Evolutionary conservation across 2,113 vertebrate species (phyloP).

Genomic region (Tragulus kanchil): DNA sequence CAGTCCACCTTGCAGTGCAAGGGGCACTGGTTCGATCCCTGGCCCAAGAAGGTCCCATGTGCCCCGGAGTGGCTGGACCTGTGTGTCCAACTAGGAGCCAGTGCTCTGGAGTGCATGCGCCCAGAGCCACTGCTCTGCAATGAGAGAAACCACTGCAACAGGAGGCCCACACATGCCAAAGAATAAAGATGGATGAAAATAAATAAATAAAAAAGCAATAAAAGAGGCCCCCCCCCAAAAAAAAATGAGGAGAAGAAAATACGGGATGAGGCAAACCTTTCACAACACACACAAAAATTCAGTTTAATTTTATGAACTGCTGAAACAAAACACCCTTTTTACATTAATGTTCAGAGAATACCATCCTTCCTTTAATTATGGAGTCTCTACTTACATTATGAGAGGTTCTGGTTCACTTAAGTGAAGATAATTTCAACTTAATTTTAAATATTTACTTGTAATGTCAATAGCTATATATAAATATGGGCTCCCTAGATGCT

Average conservation of each 20-base stretch:
- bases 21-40: too few species aligned
- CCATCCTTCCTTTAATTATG: background rate
- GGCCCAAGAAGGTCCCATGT: too few species aligned
- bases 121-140: too few species aligned
- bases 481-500: background rate
- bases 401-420: background rate
- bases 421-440: constrained; percentile 27
- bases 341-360: background rate
- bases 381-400: background rate
- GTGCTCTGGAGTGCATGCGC: too few species aligned
- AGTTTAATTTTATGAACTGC: constrained; percentile 25
- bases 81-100: too few species aligned
- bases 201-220: too few species aligned
- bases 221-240: too few species aligned
- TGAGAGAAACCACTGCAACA: too few species aligned
- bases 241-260: constrained; percentile 1
- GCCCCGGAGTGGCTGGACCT: too few species aligned
- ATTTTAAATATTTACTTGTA: constrained; percentile 68
- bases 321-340: constrained; percentile 8
- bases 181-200: too few species aligned
- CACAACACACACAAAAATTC: background rate
- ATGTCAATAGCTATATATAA: background rate
- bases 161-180: too few species aligned
- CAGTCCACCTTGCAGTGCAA: too few species aligned
- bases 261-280: constrained; percentile 24